A percentile compares a stretch with the other conserved stretches of the same genome.
phyloP scores from a whole-genome alignment of 35 echinoderm and acorn worm genomes.

The Strongylocentrotus purpuratus region DNA sequence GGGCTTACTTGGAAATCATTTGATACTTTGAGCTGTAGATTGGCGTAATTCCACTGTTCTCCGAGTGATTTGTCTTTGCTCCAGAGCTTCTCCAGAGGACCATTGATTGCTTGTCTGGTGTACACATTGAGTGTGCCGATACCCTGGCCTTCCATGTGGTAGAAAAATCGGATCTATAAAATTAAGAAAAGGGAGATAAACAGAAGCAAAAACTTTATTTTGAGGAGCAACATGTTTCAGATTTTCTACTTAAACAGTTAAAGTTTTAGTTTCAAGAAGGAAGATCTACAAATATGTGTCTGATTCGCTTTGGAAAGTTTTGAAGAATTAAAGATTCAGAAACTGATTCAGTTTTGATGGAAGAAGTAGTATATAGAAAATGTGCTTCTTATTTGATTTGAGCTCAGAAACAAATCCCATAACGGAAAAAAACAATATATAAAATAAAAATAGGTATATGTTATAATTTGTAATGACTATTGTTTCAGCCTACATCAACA shows the following conservation, averaged over 20 bases:
- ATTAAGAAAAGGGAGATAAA: neutral
- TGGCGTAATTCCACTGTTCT: slow-evolving; percentile 56
- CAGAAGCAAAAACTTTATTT: no score
- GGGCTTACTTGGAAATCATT: slow-evolving; percentile 13
- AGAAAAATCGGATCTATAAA: slow-evolving; percentile 76
- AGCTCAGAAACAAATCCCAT: no score
- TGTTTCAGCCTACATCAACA: no score
- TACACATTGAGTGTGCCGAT: slow-evolving; percentile 81
- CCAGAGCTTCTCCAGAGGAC: slow-evolving; percentile 57
- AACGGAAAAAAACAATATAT: no score
- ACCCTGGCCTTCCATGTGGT: slow-evolving; percentile 75
- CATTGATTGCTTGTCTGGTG: slow-evolving; percentile 74
- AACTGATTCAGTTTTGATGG: no score
- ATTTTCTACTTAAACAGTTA: no score
- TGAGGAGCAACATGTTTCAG: no score
- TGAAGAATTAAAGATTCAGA: neutral
- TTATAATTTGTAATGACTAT: no score
- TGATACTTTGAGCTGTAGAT: neutral
- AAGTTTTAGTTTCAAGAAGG: no score
- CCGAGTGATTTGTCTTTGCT: slow-evolving; percentile 34
- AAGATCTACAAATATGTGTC: neutral
- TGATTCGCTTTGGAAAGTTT: neutral
- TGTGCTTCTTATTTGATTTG: no score
- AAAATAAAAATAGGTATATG: no score
- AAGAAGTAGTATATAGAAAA: no score